Evolutionary conservation across 2,797 vertebrate genomes (phyloP), one percentile per base, ranked within the genome.

Genomic region (Spea hammondii): DNA sequence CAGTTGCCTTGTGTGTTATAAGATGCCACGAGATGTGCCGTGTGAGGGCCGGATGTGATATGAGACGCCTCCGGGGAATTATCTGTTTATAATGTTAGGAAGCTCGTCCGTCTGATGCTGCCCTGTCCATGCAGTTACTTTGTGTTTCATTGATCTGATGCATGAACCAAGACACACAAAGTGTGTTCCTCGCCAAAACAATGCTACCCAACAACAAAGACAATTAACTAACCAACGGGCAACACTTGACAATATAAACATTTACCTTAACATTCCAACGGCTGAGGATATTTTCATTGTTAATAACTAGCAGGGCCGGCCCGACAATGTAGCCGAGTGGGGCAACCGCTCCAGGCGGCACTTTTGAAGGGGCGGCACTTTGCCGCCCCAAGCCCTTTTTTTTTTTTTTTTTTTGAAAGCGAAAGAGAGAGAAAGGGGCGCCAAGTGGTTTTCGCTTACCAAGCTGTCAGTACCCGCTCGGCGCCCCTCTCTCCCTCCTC

Each of bases 1-100:
- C 65, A 70, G 78, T 70, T 74, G 72, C 65, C 72, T 74, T 74
- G 55, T 74, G 78, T 74, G 72, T 74, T 74, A 70, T 44, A 69
- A 70, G 78, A 70, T 70, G 72, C 78, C 78, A 70, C 48, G 32
- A 54, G 78, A 79, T 68, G 10, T 67, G 70, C n/a, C 4, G 65
- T 14, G 78, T 10, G 72, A 79, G 70, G 77, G 65, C 71, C 67
- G 68, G 71, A 74, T 72, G 77, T 59, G 51, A 73, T 79, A 59
- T 79, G 64, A 79, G 70, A 74, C 64, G 50, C 57, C 72, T 17
- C 72, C 47, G 17, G 78, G 78, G 78, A 51, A 74, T 79, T 67
- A 74, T 79, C 78, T 79, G 64, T 53, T 67, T 79, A 54, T 51
- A 68, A 62, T 65, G 72, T 53, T 72, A 73, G 67, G 77, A 66